Percentiles rank a stretch among this genome's conserved stretches.
phyloP scores from a whole-genome alignment of 2,113 vertebrate genomes.

The Panthera uncia region DNA sequence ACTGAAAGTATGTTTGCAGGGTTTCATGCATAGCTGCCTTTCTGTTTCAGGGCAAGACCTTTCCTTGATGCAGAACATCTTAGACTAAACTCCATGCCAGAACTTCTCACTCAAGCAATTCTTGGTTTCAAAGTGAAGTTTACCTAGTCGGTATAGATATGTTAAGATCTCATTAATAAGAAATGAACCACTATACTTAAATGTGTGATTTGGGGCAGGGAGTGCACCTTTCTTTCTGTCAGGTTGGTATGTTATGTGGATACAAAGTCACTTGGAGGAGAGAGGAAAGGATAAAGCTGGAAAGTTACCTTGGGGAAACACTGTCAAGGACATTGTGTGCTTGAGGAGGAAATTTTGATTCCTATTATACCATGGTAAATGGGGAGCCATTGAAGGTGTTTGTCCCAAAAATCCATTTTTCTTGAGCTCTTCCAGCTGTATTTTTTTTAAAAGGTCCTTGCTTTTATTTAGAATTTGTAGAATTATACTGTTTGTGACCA shows the following conservation, averaged over 20 bases:
- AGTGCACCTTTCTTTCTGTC: neutral
- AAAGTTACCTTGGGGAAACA: neutral
- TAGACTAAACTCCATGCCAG: conserved; percentile 16
- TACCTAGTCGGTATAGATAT: neutral
- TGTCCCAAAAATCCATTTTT: neutral
- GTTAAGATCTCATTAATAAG: conserved; percentile 41
- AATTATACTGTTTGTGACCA: neutral
- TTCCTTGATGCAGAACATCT: neutral
- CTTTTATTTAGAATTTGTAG: conserved; percentile 37
- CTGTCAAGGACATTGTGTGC: neutral
- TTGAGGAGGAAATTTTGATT: neutral
- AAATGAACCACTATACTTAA: neutral
- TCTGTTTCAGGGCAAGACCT: neutral
- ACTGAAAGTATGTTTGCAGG: neutral
- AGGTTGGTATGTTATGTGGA: neutral
- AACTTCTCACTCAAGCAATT: neutral
- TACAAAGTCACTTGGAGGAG: neutral
- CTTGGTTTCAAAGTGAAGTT: neutral
- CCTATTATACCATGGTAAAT: neutral
- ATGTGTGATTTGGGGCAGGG: neutral
- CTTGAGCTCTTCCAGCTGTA: neutral
- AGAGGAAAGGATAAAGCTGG: neutral
- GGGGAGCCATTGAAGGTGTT: neutral
- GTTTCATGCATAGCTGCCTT: neutral
- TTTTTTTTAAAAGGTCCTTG: neutral